Evolutionary conservation across 2,113 vertebrate species (phyloP).

Genomic region (Coturnix japonica): DNA sequence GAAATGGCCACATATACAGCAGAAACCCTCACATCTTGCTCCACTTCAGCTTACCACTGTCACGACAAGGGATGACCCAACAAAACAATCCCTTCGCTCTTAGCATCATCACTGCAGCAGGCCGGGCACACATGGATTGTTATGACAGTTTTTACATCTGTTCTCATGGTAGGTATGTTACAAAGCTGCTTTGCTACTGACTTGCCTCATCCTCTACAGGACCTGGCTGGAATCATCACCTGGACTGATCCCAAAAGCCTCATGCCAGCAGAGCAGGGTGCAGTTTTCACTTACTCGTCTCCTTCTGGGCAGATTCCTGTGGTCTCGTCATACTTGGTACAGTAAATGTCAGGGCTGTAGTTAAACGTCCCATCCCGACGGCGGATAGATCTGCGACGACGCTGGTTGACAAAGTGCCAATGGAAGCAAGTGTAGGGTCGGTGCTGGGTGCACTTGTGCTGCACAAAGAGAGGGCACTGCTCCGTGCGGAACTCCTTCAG

Average conservation of each 20-base stretch:
- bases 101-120: background rate
- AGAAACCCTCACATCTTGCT: background rate
- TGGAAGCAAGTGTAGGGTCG: constrained; percentile 97
- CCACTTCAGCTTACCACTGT: background rate
- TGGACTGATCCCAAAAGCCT: constrained; percentile 45
- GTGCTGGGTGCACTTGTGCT: constrained; percentile 98
- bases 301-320: constrained; percentile 94
- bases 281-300: constrained; percentile 89
- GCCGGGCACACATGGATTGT: background rate
- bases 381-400: constrained; percentile 93
- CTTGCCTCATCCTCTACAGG: constrained; percentile 23
- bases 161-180: background rate
- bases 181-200: constrained; percentile 59
- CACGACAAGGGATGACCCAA: background rate
- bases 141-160: constrained; percentile 36
- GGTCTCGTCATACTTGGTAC: constrained; percentile 96
- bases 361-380: constrained; percentile 96
- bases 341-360: constrained; percentile 98
- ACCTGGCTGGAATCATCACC: constrained; percentile 32
- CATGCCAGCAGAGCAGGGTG: constrained; percentile 23
- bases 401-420: constrained; percentile 98
- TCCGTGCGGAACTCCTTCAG: constrained; percentile 98
- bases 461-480: constrained; percentile 97
- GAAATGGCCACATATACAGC: background rate
- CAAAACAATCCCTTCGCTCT: background rate